Evolutionary conservation across 2,113 vertebrate species (phyloP).

Genomic region (Ariopsis seemanni): DNA sequence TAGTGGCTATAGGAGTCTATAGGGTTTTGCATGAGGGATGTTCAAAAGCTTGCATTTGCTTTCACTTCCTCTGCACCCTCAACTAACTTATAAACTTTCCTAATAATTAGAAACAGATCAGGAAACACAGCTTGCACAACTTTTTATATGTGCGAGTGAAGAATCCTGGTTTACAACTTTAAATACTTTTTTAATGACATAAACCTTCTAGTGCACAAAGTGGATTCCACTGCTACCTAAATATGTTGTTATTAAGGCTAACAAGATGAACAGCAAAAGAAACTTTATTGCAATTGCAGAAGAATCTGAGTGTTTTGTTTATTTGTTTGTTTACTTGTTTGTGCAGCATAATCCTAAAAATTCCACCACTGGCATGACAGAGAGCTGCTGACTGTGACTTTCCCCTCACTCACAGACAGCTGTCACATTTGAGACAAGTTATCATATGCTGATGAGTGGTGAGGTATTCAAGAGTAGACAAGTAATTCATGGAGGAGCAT

Average conservation of each 20-base stretch:
- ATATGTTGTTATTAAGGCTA: neutral
- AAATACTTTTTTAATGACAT: neutral
- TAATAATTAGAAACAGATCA: slow-evolving; percentile 51
- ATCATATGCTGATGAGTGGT: slow-evolving; percentile 46
- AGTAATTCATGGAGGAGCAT: neutral
- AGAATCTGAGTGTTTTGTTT: neutral
- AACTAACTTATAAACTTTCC: slow-evolving; percentile 50
- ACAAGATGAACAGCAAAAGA: neutral
- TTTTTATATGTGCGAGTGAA: slow-evolving; percentile 47
- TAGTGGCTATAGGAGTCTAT: neutral
- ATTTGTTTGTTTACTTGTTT: no score
- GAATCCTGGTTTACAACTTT: slow-evolving; percentile 13
- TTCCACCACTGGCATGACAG: slow-evolving; percentile 54
- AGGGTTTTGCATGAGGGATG: neutral
- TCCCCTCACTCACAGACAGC: slow-evolving; percentile 24
- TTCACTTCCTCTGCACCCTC: slow-evolving; percentile 31
- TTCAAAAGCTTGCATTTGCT: slow-evolving; percentile 37
- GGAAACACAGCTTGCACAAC: slow-evolving; percentile 25
- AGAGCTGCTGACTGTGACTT: neutral
- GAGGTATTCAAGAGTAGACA: slow-evolving; percentile 7
- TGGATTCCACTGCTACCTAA: neutral
- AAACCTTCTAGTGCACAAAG: neutral
- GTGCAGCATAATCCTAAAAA: slow-evolving; percentile 52
- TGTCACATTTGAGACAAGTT: slow-evolving; percentile 50
- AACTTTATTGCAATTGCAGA: neutral